These are phyloP conservation scores for Scaptomyza caliginosa DNA, from an alignment of 2,888 invertebrate species.

Conservation along the genomic window DNA sequence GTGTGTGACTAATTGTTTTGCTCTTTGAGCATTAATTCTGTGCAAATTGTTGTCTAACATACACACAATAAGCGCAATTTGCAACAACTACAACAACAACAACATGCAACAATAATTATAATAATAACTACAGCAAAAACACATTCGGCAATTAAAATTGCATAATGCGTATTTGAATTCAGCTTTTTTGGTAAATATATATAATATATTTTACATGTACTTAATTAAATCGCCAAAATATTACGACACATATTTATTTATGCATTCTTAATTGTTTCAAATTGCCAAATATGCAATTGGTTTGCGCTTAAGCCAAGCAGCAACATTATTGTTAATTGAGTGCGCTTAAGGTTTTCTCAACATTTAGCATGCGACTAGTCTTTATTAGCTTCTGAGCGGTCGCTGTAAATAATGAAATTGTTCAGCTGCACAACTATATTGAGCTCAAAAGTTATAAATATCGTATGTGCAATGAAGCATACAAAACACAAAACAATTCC, in stretches of 20 bases:
- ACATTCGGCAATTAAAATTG: constrained; percentile 51
- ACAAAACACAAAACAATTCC: neutral
- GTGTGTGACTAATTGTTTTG: constrained; percentile 68
- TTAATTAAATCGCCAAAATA: constrained; percentile 51
- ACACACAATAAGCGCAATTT: constrained; percentile 68
- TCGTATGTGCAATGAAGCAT: neutral
- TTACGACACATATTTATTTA: constrained; percentile 29
- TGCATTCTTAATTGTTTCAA: constrained; percentile 45
- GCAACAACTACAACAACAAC: constrained; percentile 27
- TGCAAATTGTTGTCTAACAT: constrained; percentile 67
- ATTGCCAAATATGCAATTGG: constrained; percentile 33
- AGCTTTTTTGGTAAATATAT: constrained; percentile 1
- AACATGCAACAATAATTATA: constrained; percentile 1
- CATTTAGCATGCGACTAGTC: constrained; percentile 4
- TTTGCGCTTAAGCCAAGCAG: neutral
- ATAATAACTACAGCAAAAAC: constrained; percentile 12
- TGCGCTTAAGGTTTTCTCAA: constrained; percentile 22
- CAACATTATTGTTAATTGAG: constrained; percentile 40
- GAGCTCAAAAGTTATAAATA: constrained; percentile 12
- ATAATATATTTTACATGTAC: constrained; percentile 13
- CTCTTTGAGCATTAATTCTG: constrained; percentile 71
- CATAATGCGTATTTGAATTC: constrained; percentile 41
- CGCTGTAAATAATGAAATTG: no score
- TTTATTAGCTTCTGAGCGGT: constrained; percentile 23
- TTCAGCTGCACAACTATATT: neutral